A percentile compares a stretch with the other conserved stretches of the same genome.
Conservation (phyloP, 2,797 vertebrate genomes). For the Ambastaia sidthimunki region DNA sequence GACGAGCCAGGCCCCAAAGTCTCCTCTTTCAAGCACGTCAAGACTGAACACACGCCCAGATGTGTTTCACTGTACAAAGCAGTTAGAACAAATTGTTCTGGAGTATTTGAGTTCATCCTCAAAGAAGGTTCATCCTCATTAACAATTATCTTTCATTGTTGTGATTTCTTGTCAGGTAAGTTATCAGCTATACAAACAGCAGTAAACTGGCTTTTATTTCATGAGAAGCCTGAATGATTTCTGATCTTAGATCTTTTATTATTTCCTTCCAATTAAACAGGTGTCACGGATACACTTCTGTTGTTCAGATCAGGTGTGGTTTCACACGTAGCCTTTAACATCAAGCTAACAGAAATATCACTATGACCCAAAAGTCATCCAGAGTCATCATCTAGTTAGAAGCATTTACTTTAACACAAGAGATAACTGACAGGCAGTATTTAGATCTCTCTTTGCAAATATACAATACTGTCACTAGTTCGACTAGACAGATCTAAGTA, state of each 20-base stretch:
- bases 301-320: background rate
- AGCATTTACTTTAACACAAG: background rate
- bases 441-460: background rate
- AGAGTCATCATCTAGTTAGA: background rate
- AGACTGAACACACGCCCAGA: conserved; percentile 32
- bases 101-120: background rate
- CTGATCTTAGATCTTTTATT: background rate
- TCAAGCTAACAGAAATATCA: background rate
- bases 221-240: background rate
- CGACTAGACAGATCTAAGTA: background rate
- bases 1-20: background rate
- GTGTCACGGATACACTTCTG: background rate
- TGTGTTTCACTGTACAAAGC: conserved; percentile 1
- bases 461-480: background rate
- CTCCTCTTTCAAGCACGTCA: conserved; percentile 2
- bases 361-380: no score
- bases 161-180: background rate
- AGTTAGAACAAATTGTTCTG: conserved; percentile 35
- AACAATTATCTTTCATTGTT: background rate
- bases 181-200: background rate
- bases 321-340: background rate
- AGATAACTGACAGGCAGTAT: background rate
- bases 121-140: background rate
- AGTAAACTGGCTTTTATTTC: background rate
- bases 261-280: background rate